Evolutionary conservation across 2,888 invertebrate species (phyloP).

Genomic region (Sarcophaga carnaria): DNA sequence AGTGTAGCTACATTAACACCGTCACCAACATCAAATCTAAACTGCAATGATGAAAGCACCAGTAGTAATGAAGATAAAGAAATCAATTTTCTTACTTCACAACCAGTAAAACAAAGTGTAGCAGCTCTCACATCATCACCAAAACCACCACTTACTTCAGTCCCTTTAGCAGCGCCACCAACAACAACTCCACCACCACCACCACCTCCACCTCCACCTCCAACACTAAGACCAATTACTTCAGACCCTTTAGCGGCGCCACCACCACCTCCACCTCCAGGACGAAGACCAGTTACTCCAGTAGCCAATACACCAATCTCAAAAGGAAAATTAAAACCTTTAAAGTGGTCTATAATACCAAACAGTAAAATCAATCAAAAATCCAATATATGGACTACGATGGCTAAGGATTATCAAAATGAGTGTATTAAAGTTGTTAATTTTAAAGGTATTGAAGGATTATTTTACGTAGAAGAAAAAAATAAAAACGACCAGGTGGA

Average conservation of each 20-base stretch:
- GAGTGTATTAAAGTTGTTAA: conserved; percentile 93
- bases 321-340: conserved; percentile 97
- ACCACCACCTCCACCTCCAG: conserved; percentile 10
- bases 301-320: conserved; percentile 95
- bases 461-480: conserved; percentile 94
- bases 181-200: neutral
- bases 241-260: neutral
- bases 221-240: conserved; percentile 14
- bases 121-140: neutral
- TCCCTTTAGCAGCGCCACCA: conserved; percentile 30
- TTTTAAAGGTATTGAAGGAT: conserved; percentile 95
- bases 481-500: conserved; percentile 81
- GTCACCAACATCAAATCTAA: neutral
- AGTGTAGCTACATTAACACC: neutral
- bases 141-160: neutral
- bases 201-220: conserved; percentile 21
- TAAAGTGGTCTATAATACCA: conserved; percentile 99
- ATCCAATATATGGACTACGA: conserved; percentile 95
- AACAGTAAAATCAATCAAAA: conserved; percentile 94
- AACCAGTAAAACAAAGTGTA: neutral
- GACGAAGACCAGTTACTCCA: conserved; percentile 39
- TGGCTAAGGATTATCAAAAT: conserved; percentile 92
- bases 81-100: neutral
- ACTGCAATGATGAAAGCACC: conserved; percentile 72
- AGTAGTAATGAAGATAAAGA: neutral